phyloP scores from a whole-genome alignment of 2,888 invertebrate species.

The Mamestra brassicae region DNA sequence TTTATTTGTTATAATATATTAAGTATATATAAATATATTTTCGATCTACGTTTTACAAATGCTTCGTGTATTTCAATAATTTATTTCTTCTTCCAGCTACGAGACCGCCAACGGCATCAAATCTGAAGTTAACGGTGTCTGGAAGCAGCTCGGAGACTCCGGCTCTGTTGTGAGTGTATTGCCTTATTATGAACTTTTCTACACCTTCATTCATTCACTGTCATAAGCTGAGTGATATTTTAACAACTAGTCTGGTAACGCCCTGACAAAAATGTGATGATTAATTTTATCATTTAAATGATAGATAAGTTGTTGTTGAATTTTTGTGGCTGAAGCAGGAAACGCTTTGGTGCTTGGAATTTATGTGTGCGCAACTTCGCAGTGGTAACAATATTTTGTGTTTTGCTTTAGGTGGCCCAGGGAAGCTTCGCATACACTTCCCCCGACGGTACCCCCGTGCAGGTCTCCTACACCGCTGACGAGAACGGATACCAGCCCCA shows the following conservation, averaged over 20 bases:
- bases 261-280: neutral
- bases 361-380: neutral
- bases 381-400: conserved; percentile 3
- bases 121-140: conserved; percentile 86
- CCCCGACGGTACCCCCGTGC: conserved; percentile 91
- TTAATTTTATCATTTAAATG: neutral
- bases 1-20: too few species aligned
- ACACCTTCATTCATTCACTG: neutral
- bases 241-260: neutral
- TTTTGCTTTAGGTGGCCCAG: conserved; percentile 76
- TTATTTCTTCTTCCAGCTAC: conserved; percentile 78
- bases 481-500: conserved; percentile 93
- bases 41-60: neutral
- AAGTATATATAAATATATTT: too few species aligned
- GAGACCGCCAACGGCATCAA: conserved; percentile 91
- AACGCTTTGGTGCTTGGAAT: neutral
- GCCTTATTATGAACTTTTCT: neutral
- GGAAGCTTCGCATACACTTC: conserved; percentile 89
- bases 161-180: conserved; percentile 73
- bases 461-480: conserved; percentile 91
- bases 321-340: neutral
- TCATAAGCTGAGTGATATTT: neutral
- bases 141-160: conserved; percentile 83
- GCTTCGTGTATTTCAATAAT: neutral
- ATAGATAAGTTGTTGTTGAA: conserved; percentile 5